A percentile compares a stretch with the other conserved stretches of the same genome.
phyloP scores from a whole-genome alignment of 2,113 vertebrate genomes.

The Cheirogaleus medius region DNA sequence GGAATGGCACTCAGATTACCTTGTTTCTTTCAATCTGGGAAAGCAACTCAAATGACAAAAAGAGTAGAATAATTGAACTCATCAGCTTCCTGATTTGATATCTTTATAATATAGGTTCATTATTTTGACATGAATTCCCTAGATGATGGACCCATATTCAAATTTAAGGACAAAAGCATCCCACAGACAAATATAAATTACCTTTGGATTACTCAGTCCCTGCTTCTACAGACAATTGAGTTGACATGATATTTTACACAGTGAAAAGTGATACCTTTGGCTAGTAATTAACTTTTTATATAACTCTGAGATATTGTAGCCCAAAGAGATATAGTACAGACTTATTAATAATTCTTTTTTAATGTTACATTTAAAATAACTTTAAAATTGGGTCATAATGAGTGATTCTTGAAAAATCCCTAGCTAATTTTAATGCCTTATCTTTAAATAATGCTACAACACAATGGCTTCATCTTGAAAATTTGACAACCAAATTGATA shows the following conservation, averaged over 20 bases:
- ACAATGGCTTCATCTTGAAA: slow-evolving; percentile 68
- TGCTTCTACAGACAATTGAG: slow-evolving; percentile 36
- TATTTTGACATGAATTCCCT: slow-evolving; percentile 67
- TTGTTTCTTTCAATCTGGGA: slow-evolving; percentile 38
- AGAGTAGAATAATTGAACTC: background rate
- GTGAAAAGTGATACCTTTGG: slow-evolving; percentile 50
- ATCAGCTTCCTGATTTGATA: slow-evolving; percentile 29
- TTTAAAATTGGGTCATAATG: slow-evolving; percentile 72
- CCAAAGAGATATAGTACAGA: slow-evolving; percentile 43
- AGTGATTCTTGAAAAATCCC: slow-evolving; percentile 69
- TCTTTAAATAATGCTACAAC: slow-evolving; percentile 71
- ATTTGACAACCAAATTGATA: slow-evolving; percentile 71
- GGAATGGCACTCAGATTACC: background rate
- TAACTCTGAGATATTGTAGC: slow-evolving; percentile 35
- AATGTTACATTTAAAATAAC: slow-evolving; percentile 69
- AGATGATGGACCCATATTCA: slow-evolving; percentile 41
- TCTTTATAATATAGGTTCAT: slow-evolving; percentile 42
- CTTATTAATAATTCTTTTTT: slow-evolving; percentile 64
- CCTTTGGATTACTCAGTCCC: slow-evolving; percentile 51
- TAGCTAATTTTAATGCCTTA: slow-evolving; percentile 62
- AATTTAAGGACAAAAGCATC: slow-evolving; percentile 49
- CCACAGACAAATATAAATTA: slow-evolving; percentile 65
- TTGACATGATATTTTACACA: slow-evolving; percentile 45
- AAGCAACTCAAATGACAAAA: background rate
- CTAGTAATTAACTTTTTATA: slow-evolving; percentile 69